A percentile compares a stretch with the other conserved stretches of the same genome.
Evolutionary conservation across 2,113 vertebrate genomes (phyloP).

Genomic region (Dunckerocampus dactyliophorus): DNA sequence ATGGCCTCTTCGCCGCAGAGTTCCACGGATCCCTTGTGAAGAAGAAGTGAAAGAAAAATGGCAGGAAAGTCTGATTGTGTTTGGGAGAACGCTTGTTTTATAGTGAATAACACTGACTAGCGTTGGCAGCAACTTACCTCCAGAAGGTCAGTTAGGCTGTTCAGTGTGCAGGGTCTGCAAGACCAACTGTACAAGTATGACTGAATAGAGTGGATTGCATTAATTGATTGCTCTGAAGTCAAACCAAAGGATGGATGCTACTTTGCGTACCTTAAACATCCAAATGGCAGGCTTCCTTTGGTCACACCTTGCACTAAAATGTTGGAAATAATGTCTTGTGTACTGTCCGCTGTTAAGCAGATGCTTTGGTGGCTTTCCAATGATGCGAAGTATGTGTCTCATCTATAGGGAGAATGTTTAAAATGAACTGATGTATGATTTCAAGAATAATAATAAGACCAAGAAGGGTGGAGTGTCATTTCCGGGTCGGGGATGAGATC

Average conservation of each 20-base stretch:
- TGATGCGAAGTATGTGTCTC: conserved; percentile 7
- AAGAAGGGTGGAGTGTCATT: no score
- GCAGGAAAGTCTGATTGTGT: not conserved
- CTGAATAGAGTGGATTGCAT: not conserved
- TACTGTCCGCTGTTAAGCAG: not conserved
- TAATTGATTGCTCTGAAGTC: not conserved
- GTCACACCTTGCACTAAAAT: not conserved
- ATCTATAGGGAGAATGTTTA: not conserved
- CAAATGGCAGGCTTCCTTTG: not conserved
- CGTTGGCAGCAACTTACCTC: not conserved
- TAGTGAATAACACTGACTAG: not conserved
- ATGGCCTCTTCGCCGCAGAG: conserved; percentile 1
- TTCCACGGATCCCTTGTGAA: not conserved
- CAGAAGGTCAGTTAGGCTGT: conserved; percentile 1
- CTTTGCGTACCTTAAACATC: conserved; percentile 6
- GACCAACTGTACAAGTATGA: not conserved
- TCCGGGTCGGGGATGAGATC: no score
- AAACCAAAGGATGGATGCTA: not conserved
- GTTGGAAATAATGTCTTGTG: not conserved
- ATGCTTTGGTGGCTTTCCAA: conserved; percentile 1
- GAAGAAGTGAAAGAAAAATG: not conserved
- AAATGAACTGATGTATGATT: no score
- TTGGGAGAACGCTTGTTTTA: no score
- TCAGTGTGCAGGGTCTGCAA: conserved; percentile 1
- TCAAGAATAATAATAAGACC: no score